Conservation (phyloP, 2,113 vertebrate species). For the Equus quagga region DNA sequence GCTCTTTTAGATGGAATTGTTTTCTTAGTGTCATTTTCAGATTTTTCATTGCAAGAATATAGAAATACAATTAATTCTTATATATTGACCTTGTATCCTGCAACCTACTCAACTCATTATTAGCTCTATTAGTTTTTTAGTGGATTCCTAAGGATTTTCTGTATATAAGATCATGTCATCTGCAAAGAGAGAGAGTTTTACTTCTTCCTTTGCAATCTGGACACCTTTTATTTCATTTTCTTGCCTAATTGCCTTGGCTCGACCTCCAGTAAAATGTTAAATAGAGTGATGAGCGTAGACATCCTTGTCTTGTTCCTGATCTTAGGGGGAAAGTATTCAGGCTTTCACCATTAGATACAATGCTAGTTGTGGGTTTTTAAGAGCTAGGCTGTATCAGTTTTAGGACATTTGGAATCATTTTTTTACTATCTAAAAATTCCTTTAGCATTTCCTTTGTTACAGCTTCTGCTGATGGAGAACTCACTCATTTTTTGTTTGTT, state of each 20-base stretch:
- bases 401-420: neutral
- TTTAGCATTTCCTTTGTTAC: neutral
- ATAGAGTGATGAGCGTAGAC: neutral
- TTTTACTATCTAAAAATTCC: neutral
- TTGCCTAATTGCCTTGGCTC: neutral
- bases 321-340: neutral
- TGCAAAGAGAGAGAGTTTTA: neutral
- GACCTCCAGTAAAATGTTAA: neutral
- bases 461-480: neutral
- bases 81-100: neutral
- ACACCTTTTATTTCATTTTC: neutral
- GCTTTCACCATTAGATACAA: neutral
- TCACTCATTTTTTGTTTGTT: neutral
- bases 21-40: constrained; percentile 31
- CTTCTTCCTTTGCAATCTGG: neutral
- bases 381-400: neutral
- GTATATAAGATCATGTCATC: neutral
- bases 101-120: neutral
- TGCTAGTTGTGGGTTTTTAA: neutral
- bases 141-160: neutral
- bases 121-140: neutral
- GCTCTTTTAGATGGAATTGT: neutral
- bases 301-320: neutral
- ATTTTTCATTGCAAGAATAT: neutral
- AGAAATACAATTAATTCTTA: neutral